Conservation (phyloP, 1,140 invertebrate genomes). For the Brachionus paranguensis region DNA sequence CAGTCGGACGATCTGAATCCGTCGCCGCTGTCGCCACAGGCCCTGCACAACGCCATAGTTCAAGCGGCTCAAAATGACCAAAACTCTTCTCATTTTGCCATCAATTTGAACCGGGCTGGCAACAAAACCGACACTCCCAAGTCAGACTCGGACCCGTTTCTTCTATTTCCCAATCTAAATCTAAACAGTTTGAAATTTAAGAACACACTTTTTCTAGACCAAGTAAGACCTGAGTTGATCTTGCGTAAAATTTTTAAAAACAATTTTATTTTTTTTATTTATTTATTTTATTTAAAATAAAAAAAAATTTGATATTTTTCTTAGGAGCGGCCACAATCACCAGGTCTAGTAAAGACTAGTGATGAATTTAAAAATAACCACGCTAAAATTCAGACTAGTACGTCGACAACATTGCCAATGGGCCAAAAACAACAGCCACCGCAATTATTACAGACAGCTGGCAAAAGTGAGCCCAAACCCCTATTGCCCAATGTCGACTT, state of each 20-base stretch:
- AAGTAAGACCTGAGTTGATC: conserved; percentile 6
- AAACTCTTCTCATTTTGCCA: conserved; percentile 6
- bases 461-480: not conserved
- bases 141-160: not conserved
- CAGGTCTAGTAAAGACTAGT: not conserved
- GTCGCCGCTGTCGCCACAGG: not conserved
- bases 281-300: not conserved
- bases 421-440: conserved; percentile 25
- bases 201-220: not conserved
- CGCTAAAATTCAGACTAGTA: not conserved
- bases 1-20: not conserved
- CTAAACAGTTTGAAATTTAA: conserved; percentile 20
- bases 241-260: not conserved
- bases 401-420: not conserved
- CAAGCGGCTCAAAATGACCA: not conserved
- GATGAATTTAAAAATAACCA: not conserved
- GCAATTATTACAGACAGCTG: not conserved
- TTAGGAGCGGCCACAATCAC: not conserved
- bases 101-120: not conserved
- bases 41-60: not conserved
- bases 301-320: not conserved
- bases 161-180: conserved; percentile 11
- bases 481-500: not conserved
- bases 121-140: not conserved
- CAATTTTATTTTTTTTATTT: not conserved